A percentile compares a stretch with the other conserved stretches of the same genome.
phyloP scores from a whole-genome alignment of 2,113 vertebrate genomes.

The Lycaon pictus region DNA sequence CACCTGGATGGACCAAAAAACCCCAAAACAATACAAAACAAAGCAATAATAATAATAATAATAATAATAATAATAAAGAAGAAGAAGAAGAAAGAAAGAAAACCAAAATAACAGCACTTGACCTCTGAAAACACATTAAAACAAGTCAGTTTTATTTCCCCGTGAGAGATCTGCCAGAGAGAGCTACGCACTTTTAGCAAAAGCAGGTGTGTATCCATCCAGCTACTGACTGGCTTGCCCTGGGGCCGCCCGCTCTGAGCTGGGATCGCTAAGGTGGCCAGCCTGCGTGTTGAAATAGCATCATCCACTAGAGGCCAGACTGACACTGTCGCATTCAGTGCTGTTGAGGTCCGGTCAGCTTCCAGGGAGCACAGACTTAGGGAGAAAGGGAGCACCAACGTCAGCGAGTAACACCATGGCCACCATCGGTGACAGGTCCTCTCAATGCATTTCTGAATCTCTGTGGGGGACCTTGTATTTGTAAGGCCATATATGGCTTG shows the following conservation, averaged over 20 bases:
- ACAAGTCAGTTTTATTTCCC: not conserved
- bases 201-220: no score
- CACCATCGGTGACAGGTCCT: not conserved
- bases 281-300: not conserved
- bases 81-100: not conserved
- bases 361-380: not conserved
- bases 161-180: not conserved
- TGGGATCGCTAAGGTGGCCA: accelerated
- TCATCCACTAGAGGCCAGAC: conserved; percentile 37
- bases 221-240: not conserved
- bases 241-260: not conserved
- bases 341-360: not conserved
- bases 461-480: no score
- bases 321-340: not conserved
- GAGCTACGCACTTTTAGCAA: not conserved
- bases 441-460: not conserved
- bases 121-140: not conserved
- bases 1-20: not conserved
- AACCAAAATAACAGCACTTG: not conserved
- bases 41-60: not conserved
- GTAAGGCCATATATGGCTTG: no score
- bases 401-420: not conserved
- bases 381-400: not conserved
- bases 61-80: no score
- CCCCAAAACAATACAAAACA: not conserved